A percentile compares a stretch with the other conserved stretches of the same genome.
Conservation (phyloP, 2,113 vertebrate species). For the Empidonax alnorum region DNA sequence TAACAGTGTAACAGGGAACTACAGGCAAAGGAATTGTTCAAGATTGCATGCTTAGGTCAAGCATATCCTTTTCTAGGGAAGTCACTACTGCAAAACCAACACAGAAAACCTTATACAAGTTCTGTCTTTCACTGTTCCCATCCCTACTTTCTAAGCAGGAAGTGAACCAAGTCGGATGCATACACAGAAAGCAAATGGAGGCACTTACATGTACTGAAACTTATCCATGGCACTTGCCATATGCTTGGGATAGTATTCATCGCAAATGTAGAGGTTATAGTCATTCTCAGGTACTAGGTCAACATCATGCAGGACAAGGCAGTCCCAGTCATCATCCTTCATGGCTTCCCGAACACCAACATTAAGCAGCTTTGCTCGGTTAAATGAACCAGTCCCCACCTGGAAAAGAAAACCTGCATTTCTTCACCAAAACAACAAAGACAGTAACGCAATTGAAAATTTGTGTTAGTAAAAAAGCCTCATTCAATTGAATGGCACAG, state of each 20-base stretch:
- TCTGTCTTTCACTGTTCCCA: background rate
- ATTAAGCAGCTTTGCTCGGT: constrained; percentile 78
- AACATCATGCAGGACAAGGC: constrained; percentile 76
- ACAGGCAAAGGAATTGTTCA: background rate
- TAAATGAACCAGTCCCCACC: constrained; percentile 72
- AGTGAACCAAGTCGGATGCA: background rate
- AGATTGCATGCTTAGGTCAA: background rate
- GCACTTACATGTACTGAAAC: constrained; percentile 72
- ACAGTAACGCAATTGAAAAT: background rate
- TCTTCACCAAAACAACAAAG: background rate
- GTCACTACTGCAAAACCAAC: background rate
- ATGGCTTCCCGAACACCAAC: constrained; percentile 76
- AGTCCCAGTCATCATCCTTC: constrained; percentile 79
- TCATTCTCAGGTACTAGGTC: constrained; percentile 78
- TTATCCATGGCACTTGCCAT: constrained; percentile 76
- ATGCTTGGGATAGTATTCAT: constrained; percentile 73
- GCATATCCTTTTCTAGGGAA: background rate
- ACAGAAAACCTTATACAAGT: background rate
- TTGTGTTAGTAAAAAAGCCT: background rate
- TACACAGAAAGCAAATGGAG: background rate
- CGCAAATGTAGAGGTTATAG: constrained; percentile 75
- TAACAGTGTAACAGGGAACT: background rate
- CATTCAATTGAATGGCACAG: background rate
- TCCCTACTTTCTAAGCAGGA: background rate
- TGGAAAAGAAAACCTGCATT: constrained; percentile 29